Evolutionary conservation across 2,113 vertebrate species (phyloP).

Genomic region (Rhizomys pruinosus): DNA sequence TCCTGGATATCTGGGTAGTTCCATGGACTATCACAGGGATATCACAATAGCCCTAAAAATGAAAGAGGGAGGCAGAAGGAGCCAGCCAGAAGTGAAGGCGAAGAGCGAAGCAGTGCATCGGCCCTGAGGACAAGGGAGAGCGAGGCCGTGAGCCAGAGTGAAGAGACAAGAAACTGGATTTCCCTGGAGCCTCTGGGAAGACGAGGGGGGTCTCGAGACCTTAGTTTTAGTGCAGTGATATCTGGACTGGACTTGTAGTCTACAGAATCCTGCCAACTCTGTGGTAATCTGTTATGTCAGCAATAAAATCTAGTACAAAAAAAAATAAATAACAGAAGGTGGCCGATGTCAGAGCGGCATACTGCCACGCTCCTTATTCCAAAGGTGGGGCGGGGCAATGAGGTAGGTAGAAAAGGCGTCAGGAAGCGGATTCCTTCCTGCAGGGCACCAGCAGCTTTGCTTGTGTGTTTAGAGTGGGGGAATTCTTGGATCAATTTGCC

Average conservation of each 20-base stretch:
- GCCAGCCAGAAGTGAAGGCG: neutral
- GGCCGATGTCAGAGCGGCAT: neutral
- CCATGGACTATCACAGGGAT: neutral
- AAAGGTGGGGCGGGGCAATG: neutral
- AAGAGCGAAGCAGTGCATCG: neutral
- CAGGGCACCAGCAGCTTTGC: neutral
- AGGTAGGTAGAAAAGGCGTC: neutral
- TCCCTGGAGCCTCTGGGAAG: neutral
- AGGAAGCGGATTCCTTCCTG: neutral
- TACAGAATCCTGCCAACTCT: neutral
- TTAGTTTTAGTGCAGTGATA: neutral
- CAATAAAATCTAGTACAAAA: neutral
- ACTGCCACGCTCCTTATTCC: neutral
- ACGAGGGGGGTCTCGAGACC: neutral
- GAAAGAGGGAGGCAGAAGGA: neutral
- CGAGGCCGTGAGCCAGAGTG: neutral
- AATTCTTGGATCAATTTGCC: conserved; percentile 9
- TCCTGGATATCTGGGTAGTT: neutral
- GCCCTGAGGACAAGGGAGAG: neutral
- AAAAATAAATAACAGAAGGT: neutral
- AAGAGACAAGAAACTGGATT: neutral
- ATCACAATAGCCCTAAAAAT: neutral
- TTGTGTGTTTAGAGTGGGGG: neutral
- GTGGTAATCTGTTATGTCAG: neutral
- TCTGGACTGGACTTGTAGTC: neutral